Evolutionary conservation across 2,797 vertebrate species (phyloP).

Genomic region (Lepilemur ruficaudatus): DNA sequence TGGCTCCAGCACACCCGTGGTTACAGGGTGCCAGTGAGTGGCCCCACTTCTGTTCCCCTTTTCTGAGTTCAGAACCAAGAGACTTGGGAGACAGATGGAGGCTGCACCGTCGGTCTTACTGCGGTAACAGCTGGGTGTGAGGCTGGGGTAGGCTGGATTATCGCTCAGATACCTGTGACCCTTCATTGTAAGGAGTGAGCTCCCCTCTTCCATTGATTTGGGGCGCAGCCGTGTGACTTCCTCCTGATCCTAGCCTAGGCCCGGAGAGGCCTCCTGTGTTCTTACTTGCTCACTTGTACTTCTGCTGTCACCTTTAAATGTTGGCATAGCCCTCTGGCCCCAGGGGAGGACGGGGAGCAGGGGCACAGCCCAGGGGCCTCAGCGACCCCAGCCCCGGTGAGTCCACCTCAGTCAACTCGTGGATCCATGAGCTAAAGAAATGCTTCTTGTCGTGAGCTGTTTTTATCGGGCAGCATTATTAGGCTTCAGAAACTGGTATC

Average conservation of each 20-base stretch:
- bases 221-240: background rate
- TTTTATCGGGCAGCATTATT: background rate
- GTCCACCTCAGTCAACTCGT: fast-evolving
- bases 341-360: no score
- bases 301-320: fast-evolving
- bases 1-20: background rate
- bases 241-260: background rate
- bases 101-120: background rate
- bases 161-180: background rate
- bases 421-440: background rate
- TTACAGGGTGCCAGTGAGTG: background rate
- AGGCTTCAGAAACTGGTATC: background rate
- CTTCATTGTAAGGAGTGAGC: fast-evolving
- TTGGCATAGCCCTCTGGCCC: background rate
- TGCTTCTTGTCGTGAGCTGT: background rate
- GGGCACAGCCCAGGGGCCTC: background rate
- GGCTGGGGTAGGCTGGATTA: background rate
- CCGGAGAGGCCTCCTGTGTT: background rate
- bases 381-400: no score
- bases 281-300: background rate
- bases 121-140: background rate
- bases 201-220: background rate
- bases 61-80: background rate
- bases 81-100: background rate
- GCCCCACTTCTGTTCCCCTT: no score